phyloP scores from a whole-genome alignment of 2,113 vertebrate species.

The Malurus melanocephalus region DNA sequence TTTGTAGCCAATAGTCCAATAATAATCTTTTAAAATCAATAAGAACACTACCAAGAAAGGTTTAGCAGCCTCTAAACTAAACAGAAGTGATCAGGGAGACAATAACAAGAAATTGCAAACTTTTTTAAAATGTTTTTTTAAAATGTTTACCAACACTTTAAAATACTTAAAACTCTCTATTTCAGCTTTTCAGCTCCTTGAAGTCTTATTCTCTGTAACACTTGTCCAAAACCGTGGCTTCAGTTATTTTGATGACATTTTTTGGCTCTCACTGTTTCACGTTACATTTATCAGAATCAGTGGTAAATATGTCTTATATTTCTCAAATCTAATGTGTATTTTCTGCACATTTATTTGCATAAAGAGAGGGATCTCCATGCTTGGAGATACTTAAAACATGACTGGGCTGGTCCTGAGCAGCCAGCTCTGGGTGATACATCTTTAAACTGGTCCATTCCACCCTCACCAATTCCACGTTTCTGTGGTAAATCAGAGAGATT shows the following conservation, averaged over 20 bases:
- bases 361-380: background rate
- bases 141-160: background rate
- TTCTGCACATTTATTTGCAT: background rate
- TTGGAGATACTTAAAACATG: background rate
- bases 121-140: background rate
- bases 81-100: background rate
- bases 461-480: accelerated
- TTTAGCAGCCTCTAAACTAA: background rate
- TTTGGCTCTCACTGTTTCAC: background rate
- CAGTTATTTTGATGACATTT: background rate
- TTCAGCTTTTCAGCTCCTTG: background rate
- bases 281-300: background rate
- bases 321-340: background rate
- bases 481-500: background rate
- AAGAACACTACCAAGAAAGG: background rate
- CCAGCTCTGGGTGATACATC: background rate
- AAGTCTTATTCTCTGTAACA: background rate
- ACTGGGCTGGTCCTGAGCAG: background rate
- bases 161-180: background rate
- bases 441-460: background rate
- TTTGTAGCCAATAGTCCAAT: background rate
- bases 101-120: background rate
- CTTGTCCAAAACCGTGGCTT: background rate
- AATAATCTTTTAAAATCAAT: background rate
- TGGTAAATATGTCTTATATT: background rate